These are phyloP conservation scores for Fratercula arctica DNA, from an alignment of 2,797 vertebrate genomes.

Conservation along the genomic window DNA sequence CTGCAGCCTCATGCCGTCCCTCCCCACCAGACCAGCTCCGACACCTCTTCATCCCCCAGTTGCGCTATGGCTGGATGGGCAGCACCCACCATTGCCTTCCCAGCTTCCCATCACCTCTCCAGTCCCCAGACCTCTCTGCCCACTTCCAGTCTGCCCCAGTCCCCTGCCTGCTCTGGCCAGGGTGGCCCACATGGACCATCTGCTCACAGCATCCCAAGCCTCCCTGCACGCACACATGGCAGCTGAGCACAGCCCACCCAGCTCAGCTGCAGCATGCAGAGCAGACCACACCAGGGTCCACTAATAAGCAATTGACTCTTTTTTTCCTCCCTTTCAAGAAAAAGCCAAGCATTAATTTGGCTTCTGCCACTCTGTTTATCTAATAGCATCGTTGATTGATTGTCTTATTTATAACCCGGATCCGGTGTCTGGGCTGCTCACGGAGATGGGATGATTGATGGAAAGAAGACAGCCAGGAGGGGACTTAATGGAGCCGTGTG, in stretches of 20 bases:
- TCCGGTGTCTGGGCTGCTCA: slow-evolving; percentile 50
- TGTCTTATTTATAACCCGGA: slow-evolving; percentile 64
- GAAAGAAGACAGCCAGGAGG: slow-evolving; percentile 44
- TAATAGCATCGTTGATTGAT: slow-evolving; percentile 65
- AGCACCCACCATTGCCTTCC: background rate
- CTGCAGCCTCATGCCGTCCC: background rate
- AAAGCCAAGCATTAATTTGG: slow-evolving; percentile 65
- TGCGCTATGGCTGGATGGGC: background rate
- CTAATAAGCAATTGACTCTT: slow-evolving; percentile 62
- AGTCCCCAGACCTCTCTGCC: background rate
- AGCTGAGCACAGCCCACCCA: background rate
- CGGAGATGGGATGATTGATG: slow-evolving; percentile 60
- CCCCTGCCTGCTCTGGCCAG: background rate
- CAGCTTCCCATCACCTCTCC: background rate
- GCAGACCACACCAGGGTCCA: slow-evolving; percentile 51
- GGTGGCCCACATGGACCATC: background rate
- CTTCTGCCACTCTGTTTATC: slow-evolving; percentile 69
- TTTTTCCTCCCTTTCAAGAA: slow-evolving; percentile 57
- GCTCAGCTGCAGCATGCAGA: background rate
- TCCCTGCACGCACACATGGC: fast-evolving
- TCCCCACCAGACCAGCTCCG: background rate
- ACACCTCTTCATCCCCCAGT: background rate
- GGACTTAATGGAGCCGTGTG: slow-evolving; percentile 59
- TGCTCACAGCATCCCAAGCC: background rate
- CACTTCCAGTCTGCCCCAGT: background rate